Conservation (phyloP, 2,888 invertebrate species). For the Campoplex nolae region DNA sequence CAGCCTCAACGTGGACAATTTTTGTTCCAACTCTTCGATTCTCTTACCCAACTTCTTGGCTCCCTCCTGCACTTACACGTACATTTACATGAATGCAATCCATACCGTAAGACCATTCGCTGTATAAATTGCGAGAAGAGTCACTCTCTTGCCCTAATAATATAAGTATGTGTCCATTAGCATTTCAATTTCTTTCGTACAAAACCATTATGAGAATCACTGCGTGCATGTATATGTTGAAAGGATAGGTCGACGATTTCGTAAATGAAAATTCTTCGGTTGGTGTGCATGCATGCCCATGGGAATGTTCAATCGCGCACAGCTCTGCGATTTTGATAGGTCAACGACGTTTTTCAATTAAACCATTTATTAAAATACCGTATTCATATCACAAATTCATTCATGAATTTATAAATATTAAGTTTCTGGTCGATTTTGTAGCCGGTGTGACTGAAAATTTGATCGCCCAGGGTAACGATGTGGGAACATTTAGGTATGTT, state of each 20-base stretch:
- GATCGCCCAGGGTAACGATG: not conserved
- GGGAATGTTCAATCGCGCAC: slow-evolving; percentile 13
- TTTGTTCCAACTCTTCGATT: slow-evolving; percentile 65
- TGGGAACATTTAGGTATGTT: not conserved
- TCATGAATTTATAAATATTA: not conserved
- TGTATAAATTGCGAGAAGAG: slow-evolving; percentile 42
- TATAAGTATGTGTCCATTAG: slow-evolving; percentile 39
- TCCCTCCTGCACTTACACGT: slow-evolving; percentile 25
- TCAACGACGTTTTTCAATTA: slow-evolving; percentile 17
- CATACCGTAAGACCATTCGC: slow-evolving; percentile 14
- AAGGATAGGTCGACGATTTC: slow-evolving; percentile 32
- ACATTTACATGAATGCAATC: slow-evolving; percentile 20
- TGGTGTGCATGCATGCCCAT: not conserved
- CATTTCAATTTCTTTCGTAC: slow-evolving; percentile 54
- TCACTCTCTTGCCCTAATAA: slow-evolving; percentile 45
- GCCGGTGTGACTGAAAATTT: not conserved
- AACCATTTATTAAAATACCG: not conserved
- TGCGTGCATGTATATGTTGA: not conserved
- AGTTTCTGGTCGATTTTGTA: not conserved
- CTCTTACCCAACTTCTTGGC: slow-evolving; percentile 57
- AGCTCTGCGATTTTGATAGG: slow-evolving; percentile 9
- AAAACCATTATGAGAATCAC: slow-evolving; percentile 45
- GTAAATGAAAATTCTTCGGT: slow-evolving; percentile 51
- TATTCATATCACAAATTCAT: not conserved
- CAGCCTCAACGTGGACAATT: slow-evolving; percentile 58